phyloP scores from a whole-genome alignment of 1,140 invertebrate genomes.

The Penaeus vannamei region DNA sequence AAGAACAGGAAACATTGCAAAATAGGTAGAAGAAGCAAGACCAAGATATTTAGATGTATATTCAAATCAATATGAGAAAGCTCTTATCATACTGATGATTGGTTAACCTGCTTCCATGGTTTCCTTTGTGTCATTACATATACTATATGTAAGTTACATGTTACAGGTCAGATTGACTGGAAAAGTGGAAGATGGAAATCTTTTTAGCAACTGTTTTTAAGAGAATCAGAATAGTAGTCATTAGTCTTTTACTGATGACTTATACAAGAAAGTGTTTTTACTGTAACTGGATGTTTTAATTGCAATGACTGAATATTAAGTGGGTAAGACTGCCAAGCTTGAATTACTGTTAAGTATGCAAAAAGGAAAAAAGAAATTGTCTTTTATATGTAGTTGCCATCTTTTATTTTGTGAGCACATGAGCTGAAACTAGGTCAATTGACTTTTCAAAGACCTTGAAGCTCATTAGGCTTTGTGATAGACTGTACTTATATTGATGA shows the following conservation, averaged over 20 bases:
- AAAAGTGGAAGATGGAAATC: too few species aligned
- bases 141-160: too few species aligned
- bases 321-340: neutral
- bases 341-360: constrained; percentile 19
- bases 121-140: too few species aligned
- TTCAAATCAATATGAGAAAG: too few species aligned
- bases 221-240: neutral
- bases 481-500: constrained; percentile 41
- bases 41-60: too few species aligned
- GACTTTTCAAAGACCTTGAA: constrained; percentile 24
- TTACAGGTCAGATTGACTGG: too few species aligned
- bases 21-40: too few species aligned
- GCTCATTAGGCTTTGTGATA: constrained; percentile 57
- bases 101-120: too few species aligned
- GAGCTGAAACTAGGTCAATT: constrained; percentile 26
- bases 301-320: neutral
- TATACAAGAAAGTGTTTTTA: too few species aligned
- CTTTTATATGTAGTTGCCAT: neutral
- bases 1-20: constrained; percentile 9
- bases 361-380: constrained; percentile 6
- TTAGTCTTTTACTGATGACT: constrained; percentile 27
- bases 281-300: neutral
- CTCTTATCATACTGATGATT: too few species aligned
- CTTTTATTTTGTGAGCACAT: constrained; percentile 44
- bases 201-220: neutral